phyloP scores from a whole-genome alignment of 1,140 invertebrate species.

The Drosophila eugracilis region DNA sequence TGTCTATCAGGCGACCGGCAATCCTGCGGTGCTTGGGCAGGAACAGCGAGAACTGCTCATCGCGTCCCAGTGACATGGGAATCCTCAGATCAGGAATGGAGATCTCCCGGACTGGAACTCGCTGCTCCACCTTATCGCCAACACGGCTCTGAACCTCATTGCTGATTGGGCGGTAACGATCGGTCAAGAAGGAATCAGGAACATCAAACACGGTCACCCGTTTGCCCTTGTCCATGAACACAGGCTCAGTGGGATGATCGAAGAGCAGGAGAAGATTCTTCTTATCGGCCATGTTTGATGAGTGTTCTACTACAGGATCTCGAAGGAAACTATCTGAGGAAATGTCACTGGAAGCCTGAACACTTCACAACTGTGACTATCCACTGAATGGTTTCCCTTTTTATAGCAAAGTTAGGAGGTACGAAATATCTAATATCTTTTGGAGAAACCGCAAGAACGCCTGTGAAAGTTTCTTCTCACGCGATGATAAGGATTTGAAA shows the following conservation, averaged over 20 bases:
- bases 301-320: background rate
- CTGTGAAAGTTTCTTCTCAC: slow-evolving; percentile 2
- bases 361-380: slow-evolving; percentile 36
- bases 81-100: slow-evolving; percentile 89
- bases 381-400: background rate
- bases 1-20: slow-evolving; percentile 89
- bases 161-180: slow-evolving; percentile 87
- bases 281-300: slow-evolving; percentile 76
- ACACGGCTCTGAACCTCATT: slow-evolving; percentile 86
- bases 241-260: slow-evolving; percentile 91
- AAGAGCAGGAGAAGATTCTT: slow-evolving; percentile 87
- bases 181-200: slow-evolving; percentile 87
- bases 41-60: slow-evolving; percentile 91
- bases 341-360: slow-evolving; percentile 27
- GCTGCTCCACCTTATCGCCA: slow-evolving; percentile 85
- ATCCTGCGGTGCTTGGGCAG: slow-evolving; percentile 89
- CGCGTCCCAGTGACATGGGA: slow-evolving; percentile 88
- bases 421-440: slow-evolving; percentile 4
- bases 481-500: slow-evolving; percentile 28
- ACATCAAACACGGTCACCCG: slow-evolving; percentile 87
- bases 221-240: slow-evolving; percentile 90
- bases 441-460: slow-evolving; percentile 11
- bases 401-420: slow-evolving; percentile 3
- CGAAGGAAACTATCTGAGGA: background rate
- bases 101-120: slow-evolving; percentile 88